These are phyloP conservation scores for Anguilla japonica DNA, from an alignment of 2,113 vertebrate genomes.

Conservation along the genomic window DNA sequence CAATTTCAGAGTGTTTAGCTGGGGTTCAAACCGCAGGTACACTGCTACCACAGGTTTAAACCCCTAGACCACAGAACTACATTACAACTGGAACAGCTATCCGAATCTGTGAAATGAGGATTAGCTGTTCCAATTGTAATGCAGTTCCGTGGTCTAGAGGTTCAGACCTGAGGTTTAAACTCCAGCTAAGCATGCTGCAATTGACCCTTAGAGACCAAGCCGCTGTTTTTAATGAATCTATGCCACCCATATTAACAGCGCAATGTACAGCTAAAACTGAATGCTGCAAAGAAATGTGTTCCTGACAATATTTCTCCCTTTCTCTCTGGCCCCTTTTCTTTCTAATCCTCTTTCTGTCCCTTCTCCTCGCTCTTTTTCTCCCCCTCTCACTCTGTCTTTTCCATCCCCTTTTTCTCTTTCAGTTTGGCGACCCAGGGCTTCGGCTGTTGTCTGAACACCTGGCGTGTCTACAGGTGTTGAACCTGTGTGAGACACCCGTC, in stretches of 20 bases:
- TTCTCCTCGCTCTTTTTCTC: neutral
- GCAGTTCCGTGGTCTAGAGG: no score
- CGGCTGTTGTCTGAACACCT: conserved; percentile 95
- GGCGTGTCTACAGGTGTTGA: conserved; percentile 96
- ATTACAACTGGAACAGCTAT: no score
- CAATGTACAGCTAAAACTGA: neutral
- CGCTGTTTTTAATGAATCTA: neutral
- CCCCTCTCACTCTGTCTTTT: neutral
- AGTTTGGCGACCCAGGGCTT: conserved; percentile 95
- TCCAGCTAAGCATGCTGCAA: no score
- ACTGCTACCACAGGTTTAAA: no score
- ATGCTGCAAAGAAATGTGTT: neutral
- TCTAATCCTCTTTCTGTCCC: neutral
- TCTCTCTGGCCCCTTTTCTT: neutral
- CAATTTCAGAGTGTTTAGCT: no score
- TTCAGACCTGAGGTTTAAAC: no score
- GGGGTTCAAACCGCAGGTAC: no score
- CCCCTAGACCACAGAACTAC: no score
- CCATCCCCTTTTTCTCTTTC: neutral
- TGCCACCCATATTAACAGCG: neutral
- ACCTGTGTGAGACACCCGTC: conserved; percentile 96
- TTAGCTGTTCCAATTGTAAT: no score
- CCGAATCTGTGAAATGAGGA: no score
- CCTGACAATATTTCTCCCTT: no score
- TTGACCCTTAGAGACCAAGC: neutral